These are phyloP conservation scores for Andrena camellia DNA, from an alignment of 2,888 invertebrate genomes.

Conservation along the genomic window DNA sequence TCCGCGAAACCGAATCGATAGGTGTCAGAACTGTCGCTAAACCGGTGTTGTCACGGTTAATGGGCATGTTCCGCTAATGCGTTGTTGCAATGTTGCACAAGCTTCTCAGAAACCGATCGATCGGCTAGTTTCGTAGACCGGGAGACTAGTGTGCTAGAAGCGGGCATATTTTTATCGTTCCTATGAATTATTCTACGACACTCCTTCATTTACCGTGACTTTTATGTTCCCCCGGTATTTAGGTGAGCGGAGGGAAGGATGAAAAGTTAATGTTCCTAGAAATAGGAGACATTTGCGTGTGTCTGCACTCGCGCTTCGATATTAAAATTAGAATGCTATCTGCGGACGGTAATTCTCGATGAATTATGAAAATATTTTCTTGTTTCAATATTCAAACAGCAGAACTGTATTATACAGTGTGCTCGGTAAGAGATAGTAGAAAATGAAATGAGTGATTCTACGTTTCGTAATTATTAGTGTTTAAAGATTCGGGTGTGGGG, in stretches of 20 bases:
- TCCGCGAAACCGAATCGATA: constrained; percentile 38
- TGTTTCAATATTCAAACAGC: too few relatives aligned
- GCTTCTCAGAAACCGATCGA: neutral
- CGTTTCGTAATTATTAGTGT: too few relatives aligned
- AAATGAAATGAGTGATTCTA: too few relatives aligned
- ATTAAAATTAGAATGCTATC: too few relatives aligned
- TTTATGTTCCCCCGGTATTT: neutral
- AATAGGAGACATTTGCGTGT: too few relatives aligned
- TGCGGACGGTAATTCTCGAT: too few relatives aligned
- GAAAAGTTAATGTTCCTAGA: neutral
- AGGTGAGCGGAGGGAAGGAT: neutral
- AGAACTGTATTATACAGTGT: too few relatives aligned
- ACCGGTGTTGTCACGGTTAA: neutral
- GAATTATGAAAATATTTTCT: too few relatives aligned
- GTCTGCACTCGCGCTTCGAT: too few relatives aligned
- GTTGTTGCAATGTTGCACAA: constrained; percentile 1
- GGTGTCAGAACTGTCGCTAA: neutral
- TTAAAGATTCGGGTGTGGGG: too few relatives aligned
- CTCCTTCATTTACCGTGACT: neutral
- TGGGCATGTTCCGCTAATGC: neutral
- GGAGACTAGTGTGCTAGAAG: neutral
- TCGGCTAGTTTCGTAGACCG: neutral
- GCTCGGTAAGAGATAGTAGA: too few relatives aligned
- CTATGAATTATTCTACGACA: neutral
- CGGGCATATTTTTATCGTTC: neutral